These are phyloP conservation scores for Formica aserva DNA, from an alignment of 2,888 invertebrate genomes.

Conservation along the genomic window DNA sequence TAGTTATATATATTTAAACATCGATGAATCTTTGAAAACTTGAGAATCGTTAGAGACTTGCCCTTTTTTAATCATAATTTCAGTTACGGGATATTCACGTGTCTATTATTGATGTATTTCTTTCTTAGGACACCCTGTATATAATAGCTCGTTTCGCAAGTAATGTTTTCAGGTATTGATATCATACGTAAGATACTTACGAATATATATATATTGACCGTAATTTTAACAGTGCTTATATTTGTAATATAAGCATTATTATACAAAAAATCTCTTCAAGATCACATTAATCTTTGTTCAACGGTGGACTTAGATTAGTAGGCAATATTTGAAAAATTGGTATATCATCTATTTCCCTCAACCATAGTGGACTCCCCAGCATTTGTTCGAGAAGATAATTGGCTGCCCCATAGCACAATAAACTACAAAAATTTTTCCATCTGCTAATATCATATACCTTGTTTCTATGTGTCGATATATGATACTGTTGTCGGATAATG, in stretches of 20 bases:
- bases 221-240: slow-evolving; percentile 2
- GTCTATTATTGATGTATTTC: neutral
- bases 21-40: neutral
- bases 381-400: slow-evolving; percentile 93
- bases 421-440: slow-evolving; percentile 94
- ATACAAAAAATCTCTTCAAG: slow-evolving; percentile 35
- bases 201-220: slow-evolving; percentile 8
- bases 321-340: slow-evolving; percentile 89
- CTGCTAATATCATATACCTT: slow-evolving; percentile 95
- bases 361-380: slow-evolving; percentile 93
- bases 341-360: slow-evolving; percentile 90
- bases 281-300: slow-evolving; percentile 47
- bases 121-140: slow-evolving; percentile 2
- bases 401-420: slow-evolving; percentile 93
- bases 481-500: slow-evolving; percentile 92
- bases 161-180: slow-evolving; percentile 5
- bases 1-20: neutral
- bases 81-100: neutral
- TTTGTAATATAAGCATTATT: slow-evolving; percentile 30
- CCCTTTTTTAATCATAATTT: neutral
- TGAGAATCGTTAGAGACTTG: slow-evolving; percentile 3
- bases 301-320: slow-evolving; percentile 62
- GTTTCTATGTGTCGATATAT: slow-evolving; percentile 92
- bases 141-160: neutral
- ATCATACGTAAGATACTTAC: neutral